phyloP scores from a whole-genome alignment of 2,797 vertebrate species.

The Falco naumanni region DNA sequence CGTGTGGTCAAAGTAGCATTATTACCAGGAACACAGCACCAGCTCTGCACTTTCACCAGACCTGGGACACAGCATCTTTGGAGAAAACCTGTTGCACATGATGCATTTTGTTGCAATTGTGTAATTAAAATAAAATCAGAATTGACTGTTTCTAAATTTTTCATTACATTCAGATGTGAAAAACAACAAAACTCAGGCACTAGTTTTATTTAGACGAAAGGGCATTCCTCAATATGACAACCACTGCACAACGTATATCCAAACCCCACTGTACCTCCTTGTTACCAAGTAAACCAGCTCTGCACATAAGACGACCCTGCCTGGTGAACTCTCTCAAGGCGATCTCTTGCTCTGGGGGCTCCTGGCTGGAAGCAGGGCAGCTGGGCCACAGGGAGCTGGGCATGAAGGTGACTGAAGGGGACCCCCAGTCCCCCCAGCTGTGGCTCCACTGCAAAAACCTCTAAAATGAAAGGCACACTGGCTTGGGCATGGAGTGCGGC shows the following conservation, averaged over 20 bases:
- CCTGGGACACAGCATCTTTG: background rate
- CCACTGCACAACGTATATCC: background rate
- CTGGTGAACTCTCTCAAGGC: rapidly evolving
- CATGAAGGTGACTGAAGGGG: background rate
- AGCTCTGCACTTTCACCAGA: background rate
- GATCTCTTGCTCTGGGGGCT: background rate
- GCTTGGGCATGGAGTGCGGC: rapidly evolving
- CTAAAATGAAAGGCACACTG: rapidly evolving
- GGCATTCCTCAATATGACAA: background rate
- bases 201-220: background rate
- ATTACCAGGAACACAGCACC: background rate
- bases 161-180: background rate
- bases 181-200: background rate
- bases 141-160: background rate
- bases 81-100: background rate
- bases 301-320: rapidly evolving
- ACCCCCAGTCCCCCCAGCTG: background rate
- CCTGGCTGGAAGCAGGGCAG: background rate
- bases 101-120: background rate
- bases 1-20: background rate
- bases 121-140: background rate
- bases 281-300: background rate
- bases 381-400: background rate
- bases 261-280: background rate
- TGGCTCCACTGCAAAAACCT: background rate